Evolutionary conservation across 2,888 invertebrate genomes (phyloP).

Genomic region (Neelides folsomi): DNA sequence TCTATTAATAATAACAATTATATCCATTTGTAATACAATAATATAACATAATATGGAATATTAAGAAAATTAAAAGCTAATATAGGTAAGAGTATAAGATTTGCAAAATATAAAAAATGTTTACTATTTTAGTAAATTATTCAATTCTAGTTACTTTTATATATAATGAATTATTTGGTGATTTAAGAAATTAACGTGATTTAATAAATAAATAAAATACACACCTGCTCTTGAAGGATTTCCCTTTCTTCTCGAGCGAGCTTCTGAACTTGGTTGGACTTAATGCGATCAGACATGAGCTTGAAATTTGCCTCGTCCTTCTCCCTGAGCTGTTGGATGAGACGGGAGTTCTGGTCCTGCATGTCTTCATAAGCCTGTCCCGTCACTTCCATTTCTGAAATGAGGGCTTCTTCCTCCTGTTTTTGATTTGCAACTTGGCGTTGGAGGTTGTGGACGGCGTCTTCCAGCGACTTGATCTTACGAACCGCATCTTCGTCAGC

Average conservation of each 20-base stretch:
- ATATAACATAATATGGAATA: too few species aligned
- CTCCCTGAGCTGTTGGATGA: conserved; percentile 87
- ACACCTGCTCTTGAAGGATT: conserved; percentile 79
- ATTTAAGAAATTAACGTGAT: too few species aligned
- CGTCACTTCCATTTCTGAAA: conserved; percentile 98
- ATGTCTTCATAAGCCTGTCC: conserved; percentile 98
- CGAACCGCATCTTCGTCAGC: conserved; percentile 89
- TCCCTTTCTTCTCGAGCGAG: conserved; percentile 88
- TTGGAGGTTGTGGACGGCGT: conserved; percentile 49
- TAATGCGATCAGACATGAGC: conserved; percentile 92
- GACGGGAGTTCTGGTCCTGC: conserved; percentile 93
- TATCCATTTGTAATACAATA: too few species aligned
- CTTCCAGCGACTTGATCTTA: conserved; percentile 87
- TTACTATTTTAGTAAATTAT: too few species aligned
- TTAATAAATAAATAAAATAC: too few species aligned
- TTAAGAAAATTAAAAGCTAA: too few species aligned
- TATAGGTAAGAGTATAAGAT: too few species aligned
- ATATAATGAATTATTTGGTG: too few species aligned
- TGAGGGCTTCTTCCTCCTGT: conserved; percentile 84
- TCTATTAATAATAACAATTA: too few species aligned
- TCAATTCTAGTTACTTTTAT: too few species aligned
- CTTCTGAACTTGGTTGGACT: conserved; percentile 89
- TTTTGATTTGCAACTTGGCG: conserved; percentile 41
- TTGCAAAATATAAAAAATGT: too few species aligned
- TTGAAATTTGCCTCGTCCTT: conserved; percentile 98